A percentile compares a stretch with the other conserved stretches of the same genome.
Evolutionary conservation across 2,113 vertebrate genomes (phyloP).

Genomic region (Vulpes lagopus): DNA sequence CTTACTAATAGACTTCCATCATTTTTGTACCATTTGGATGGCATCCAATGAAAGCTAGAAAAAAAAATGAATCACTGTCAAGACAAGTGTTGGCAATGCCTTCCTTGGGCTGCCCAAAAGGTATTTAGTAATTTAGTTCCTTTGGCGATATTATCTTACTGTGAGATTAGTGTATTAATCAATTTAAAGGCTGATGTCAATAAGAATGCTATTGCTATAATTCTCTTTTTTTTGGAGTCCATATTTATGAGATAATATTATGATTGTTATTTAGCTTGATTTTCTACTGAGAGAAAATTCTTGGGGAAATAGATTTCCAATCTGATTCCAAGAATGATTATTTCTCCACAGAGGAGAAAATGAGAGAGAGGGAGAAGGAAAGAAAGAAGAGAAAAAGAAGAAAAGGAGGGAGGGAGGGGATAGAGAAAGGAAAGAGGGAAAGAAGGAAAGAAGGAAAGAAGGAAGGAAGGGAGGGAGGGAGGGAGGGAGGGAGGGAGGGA

Average conservation of each 20-base stretch:
- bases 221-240: not conserved
- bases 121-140: not conserved
- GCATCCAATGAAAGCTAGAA: not conserved
- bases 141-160: not conserved
- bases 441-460: not conserved
- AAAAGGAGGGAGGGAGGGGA: too few species aligned
- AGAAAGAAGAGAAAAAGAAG: not conserved
- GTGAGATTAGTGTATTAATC: not conserved
- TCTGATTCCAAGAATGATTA: not conserved
- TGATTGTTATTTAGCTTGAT: not conserved
- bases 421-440: fast-evolving
- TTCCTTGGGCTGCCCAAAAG: not conserved
- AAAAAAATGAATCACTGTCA: not conserved
- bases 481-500: fast-evolving
- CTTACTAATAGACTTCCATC: not conserved
- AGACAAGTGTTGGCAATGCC: not conserved
- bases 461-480: fast-evolving
- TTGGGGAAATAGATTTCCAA: not conserved
- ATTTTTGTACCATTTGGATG: not conserved
- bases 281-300: not conserved
- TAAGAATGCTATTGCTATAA: not conserved
- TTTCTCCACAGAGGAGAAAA: not conserved
- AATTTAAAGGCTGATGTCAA: not conserved
- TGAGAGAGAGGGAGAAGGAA: not conserved
- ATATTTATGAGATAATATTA: not conserved